Base-by-base conservation (phyloP, 1,140 invertebrate genomes). In the Lasioglossum baleicum region DNA sequence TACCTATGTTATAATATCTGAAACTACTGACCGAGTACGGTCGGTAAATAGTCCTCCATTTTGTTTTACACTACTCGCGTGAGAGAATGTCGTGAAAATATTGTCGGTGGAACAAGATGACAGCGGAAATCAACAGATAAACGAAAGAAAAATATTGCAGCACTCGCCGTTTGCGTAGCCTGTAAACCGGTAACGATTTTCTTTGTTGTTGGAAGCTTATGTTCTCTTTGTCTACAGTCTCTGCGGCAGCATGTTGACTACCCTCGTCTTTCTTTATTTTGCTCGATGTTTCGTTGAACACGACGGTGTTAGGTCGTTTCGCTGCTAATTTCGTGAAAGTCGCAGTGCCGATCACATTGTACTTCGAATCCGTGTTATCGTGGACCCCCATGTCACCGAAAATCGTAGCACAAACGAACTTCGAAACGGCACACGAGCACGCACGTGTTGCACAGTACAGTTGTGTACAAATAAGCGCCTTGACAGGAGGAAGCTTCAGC, bases 181-280 rank as follows among this genome's bases (percentile, higher is more conserved):
- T 91, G 76, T 93, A 94, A 48, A 94, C 92, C 6, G 94, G 94
- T 66, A 95, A 84, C n/a, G 90, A 90, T 81, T 93, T 92, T 75
- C 92, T 87, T 70, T 94, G 94, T 72, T 94, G 93, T 72, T 94
- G 93, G 26, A 94, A 84, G 70, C 76, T 92, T 11, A 89, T 7
- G 68, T 77, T 92, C 2, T 70, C 80, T 77, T 91, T 92, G 2
- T 91, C 87, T 15, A 31, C 64, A 6, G 58, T 63, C 74, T 83
- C 75, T 42, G 51, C 5, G 20, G 56, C 60, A 48, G 66, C 35
- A 17, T 58, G 60, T 44, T 83, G 76, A 65, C 17, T 77, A 2
- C 83, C 73, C 17, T 88, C 88, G 70, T 70, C 72, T 69, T 90
- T 91, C 35, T 73, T 61, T 4, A 87, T 61, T 78, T 91, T 91